phyloP scores from a whole-genome alignment of 2,888 invertebrate genomes.

The Tenthredo livida region DNA sequence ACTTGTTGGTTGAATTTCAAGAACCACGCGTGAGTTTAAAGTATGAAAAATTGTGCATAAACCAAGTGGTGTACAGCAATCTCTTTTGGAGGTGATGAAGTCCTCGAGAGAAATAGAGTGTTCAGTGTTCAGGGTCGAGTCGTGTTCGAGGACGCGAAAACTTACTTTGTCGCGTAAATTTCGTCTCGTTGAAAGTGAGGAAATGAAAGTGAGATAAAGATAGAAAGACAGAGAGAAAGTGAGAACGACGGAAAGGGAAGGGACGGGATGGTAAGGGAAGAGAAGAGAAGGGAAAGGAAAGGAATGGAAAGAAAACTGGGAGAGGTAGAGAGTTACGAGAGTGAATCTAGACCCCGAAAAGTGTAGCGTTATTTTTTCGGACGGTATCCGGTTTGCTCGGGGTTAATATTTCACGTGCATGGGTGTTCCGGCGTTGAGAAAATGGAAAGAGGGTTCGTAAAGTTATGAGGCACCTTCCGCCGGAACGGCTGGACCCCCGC shows the following conservation, averaged over 20 bases:
- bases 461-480: conserved; percentile 74
- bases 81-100: conserved; percentile 12
- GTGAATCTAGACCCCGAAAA: conserved; percentile 49
- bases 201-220: conserved; percentile 47
- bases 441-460: conserved; percentile 71
- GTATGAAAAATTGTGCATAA: background rate
- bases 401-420: conserved; percentile 75
- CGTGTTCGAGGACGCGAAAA: background rate
- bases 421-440: conserved; percentile 74
- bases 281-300: background rate
- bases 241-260: background rate
- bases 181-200: conserved; percentile 12
- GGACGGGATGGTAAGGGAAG: background rate
- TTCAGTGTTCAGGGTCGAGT: conserved; percentile 13
- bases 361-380: conserved; percentile 57
- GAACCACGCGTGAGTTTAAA: background rate
- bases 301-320: conserved; percentile 20
- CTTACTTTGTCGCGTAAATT: conserved; percentile 35
- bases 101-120: conserved; percentile 28
- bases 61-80: background rate
- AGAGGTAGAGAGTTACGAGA: conserved; percentile 50
- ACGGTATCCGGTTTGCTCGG: conserved; percentile 68
- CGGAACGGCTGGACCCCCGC: conserved; percentile 70
- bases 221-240: background rate
- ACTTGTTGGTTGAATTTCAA: background rate